Evolutionary conservation across 2,113 vertebrate species (phyloP).

Genomic region (Scolopax mira): DNA sequence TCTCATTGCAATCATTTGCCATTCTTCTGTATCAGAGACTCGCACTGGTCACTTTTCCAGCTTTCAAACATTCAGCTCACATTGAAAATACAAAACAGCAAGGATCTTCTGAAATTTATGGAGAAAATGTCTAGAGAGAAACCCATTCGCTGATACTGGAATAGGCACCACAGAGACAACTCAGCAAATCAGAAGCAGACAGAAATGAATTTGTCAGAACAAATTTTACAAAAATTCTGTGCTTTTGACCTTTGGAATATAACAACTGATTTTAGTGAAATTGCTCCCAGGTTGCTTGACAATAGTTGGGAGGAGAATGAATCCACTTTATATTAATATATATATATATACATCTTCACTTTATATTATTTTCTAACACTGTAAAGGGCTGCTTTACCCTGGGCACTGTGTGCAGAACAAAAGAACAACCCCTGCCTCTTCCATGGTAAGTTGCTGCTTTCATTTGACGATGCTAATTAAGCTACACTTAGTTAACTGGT

Average conservation of each 20-base stretch:
- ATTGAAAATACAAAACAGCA: neutral
- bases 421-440: neutral
- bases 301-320: constrained; percentile 6
- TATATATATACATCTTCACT: constrained; percentile 39
- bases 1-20: neutral
- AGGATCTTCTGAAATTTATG: neutral
- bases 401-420: neutral
- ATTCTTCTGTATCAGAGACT: neutral
- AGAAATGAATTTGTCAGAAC: constrained; percentile 2
- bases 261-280: constrained; percentile 7
- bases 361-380: constrained; percentile 18
- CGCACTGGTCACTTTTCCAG: neutral
- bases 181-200: neutral
- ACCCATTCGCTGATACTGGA: neutral
- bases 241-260: constrained; percentile 14
- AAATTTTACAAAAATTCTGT: constrained; percentile 14
- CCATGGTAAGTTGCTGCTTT: neutral
- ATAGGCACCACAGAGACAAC: neutral
- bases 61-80: constrained; percentile 9
- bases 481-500: neutral
- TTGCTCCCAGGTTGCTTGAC: constrained; percentile 43
- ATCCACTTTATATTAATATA: too few relatives aligned
- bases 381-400: neutral
- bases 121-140: neutral
- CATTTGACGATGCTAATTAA: neutral